Base-by-base conservation (phyloP, 2,797 vertebrate species). In the Sternotherus odoratus region DNA sequence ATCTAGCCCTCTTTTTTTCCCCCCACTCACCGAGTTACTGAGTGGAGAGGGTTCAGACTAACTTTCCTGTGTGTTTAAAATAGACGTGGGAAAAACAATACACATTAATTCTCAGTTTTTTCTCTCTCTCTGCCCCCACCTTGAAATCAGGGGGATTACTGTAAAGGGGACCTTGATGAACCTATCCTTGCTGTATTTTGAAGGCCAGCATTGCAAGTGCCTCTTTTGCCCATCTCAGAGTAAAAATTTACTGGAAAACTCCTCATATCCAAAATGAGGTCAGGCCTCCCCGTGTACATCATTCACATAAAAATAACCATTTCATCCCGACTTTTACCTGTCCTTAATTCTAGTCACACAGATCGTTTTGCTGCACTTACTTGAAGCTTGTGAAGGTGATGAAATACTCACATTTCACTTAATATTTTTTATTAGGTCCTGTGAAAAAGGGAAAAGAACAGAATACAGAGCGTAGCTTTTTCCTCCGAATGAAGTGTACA, bases 401-500 rank as follows among this genome's bases (percentile, higher is more conserved):
- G 15, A 33, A 53, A 57, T 86, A 48, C 66, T 91, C 77, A 94
- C 88, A 43, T 77, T 15, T 85, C 78, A 26, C 96, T 96, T 95
- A 26, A 82, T 94, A 46, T 92, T 84, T 97, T 97, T 91, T 83
- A 92, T 95, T 97, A 99, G 99, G 99, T 95, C 98, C 97, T 83
- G 97, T 98, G 94, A 99, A 99, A 98, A 99, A 99, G 97, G 97
- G 97, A 85, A 99, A 98, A 96, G 99, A 99, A 82, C 97, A 98
- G 92, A 99, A 98, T 94, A 98, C 99, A 56, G 99, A 99, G 87
- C 98, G 99, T 94, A 99, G 98, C 97, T 99, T 99, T 97, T 99
- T 99, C 96, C 98, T 99, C 91, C 98, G 99, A 95, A 99, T 99
- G 99, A 99, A 99, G 94, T 99, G 99, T 95, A 99, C 99, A 1